Conservation (phyloP, 2,113 vertebrate genomes). For the Thalassarche chlororhynchos region DNA sequence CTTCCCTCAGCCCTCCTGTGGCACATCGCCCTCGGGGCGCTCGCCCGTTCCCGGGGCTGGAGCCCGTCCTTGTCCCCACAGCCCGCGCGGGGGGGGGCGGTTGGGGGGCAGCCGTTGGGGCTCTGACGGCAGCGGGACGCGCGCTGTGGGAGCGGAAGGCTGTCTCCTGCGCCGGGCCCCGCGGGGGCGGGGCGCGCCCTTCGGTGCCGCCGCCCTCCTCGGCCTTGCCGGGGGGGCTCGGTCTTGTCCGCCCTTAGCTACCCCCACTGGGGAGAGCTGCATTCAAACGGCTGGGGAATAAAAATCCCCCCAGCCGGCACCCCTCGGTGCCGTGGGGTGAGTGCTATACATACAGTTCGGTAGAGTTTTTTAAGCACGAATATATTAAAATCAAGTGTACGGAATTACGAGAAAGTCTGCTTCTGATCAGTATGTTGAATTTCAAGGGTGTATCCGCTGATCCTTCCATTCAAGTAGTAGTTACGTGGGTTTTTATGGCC, state of each 20-base stretch:
- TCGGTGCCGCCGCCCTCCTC: no score
- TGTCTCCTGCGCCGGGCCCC: background rate
- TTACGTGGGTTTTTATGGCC: background rate
- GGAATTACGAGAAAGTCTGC: background rate
- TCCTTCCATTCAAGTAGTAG: background rate
- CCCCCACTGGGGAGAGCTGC: background rate
- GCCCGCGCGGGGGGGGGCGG: background rate
- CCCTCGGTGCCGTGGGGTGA: no score
- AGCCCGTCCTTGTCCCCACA: background rate
- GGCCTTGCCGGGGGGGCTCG: background rate
- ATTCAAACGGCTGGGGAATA: no score
- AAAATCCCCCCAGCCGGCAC: no score
- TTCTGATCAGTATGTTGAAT: background rate
- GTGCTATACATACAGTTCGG: rapidly evolving
- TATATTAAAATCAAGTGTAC: background rate
- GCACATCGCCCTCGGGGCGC: background rate
- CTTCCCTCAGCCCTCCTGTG: no score
- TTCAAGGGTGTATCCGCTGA: rapidly evolving
- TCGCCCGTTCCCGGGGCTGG: no score
- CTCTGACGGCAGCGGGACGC: background rate
- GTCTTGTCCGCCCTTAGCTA: no score
- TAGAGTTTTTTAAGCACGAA: background rate
- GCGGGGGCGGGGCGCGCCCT: background rate
- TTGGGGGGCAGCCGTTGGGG: no score
- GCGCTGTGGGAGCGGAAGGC: background rate